Base-by-base conservation (phyloP, 2,797 vertebrate genomes). In the Masticophis lateralis region DNA sequence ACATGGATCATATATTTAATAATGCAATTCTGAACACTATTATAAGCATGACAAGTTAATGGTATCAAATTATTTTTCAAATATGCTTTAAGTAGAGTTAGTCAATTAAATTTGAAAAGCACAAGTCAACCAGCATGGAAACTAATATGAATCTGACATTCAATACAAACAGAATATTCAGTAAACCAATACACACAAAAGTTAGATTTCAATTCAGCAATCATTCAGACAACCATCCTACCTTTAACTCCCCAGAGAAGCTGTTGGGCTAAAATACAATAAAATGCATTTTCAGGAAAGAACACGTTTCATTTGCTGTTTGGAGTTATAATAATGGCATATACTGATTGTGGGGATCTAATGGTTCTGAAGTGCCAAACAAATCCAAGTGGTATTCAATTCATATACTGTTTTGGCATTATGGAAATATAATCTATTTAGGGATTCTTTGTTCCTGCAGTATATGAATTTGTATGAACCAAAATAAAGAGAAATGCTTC, bases 241-340 rank as follows among this genome's bases (percentile, higher is more conserved):
- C 99, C 99, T 98, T 99, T 98, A 97, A 98, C 99, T 97, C 99
- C 99, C 99, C 99, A 99, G 95, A 99, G 98, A 97, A 98, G 98
- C 74, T 99, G 99, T 94, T 99, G 99, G 96, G 99, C 99, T 99
- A 98, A 95, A 98, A 98, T 96, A 97, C 92, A 99, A 99, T 98
- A 97, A 97, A 98, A 98, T 95, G 57, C 2, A 32, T 92, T 95
- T 96, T 97, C 32, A 90, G 51, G 22, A 47, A 5, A 5, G 25
- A 16, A 27, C 11, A 59, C 9, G 10, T 5, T 86, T n/a, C 14
- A 56, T 37, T 55, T 55, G 9, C 56, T 74, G 69, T n/a, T n/a
- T 90, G 61, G 9, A 47, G 43, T 86, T 27, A 53, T 79, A 74
- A 91, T 60, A 32, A 93, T 43, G 18, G 22, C n/a, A 59, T 59